phyloP scores from a whole-genome alignment of 2,797 vertebrate genomes.

The Enteromius viviparus region DNA sequence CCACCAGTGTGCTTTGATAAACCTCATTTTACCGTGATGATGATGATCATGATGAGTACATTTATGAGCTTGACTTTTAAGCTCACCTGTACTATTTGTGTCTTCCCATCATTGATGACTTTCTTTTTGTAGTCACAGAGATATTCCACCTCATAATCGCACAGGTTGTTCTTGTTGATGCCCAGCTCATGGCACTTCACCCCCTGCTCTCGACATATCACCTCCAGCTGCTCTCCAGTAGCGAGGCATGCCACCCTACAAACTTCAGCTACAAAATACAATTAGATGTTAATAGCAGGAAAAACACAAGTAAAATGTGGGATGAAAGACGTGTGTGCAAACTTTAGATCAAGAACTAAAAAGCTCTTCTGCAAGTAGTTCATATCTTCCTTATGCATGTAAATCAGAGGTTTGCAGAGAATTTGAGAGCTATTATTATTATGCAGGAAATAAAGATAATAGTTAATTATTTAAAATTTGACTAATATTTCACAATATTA shows the following conservation, averaged over 20 bases:
- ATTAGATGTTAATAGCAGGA: not conserved
- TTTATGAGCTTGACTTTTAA: not conserved
- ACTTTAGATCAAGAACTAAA: not conserved
- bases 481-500: not conserved
- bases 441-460: not conserved
- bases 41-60: no score
- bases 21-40: not conserved
- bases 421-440: not conserved
- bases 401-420: not conserved
- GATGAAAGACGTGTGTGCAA: not conserved
- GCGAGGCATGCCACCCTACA: conserved; percentile 75
- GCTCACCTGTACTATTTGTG: conserved; percentile 53
- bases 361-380: not conserved
- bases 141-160: conserved; percentile 82
- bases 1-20: not conserved
- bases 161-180: conserved; percentile 75
- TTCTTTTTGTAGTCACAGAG: conserved; percentile 78
- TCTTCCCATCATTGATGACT: conserved; percentile 45
- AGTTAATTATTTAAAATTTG: not conserved
- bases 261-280: conserved; percentile 55
- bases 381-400: not conserved
- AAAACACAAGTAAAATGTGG: not conserved
- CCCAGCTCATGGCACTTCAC: conserved; percentile 74
- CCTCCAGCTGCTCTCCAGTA: conserved; percentile 72
- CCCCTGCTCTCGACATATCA: conserved; percentile 73